A percentile compares a stretch with the other conserved stretches of the same genome.
Conservation (phyloP, 2,888 invertebrate species). For the Ariolimax columbianus region DNA sequence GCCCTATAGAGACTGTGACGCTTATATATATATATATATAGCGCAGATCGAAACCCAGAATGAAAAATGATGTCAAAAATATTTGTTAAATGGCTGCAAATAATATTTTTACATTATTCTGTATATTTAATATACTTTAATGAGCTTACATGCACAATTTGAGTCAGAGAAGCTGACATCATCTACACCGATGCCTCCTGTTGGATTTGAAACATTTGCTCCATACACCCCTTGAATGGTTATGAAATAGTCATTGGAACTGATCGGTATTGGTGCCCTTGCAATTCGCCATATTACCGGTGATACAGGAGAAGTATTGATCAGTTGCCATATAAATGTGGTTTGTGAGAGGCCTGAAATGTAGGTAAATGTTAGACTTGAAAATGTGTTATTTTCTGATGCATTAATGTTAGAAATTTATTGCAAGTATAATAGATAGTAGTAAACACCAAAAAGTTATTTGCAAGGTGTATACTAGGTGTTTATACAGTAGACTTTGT, state of each 20-base stretch:
- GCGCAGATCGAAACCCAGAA: too few relatives aligned
- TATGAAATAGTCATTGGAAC: slow-evolving; percentile 52
- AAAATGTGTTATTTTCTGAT: background rate
- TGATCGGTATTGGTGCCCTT: slow-evolving; percentile 52
- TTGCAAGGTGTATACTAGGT: too few relatives aligned
- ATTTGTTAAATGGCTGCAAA: too few relatives aligned
- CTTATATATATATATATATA: too few relatives aligned
- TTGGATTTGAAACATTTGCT: slow-evolving; percentile 56
- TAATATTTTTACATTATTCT: too few relatives aligned
- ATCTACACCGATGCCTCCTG: slow-evolving; percentile 74
- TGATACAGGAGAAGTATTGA: background rate
- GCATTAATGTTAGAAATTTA: background rate
- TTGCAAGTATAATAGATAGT: background rate
- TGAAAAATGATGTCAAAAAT: too few relatives aligned
- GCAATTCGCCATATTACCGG: slow-evolving; percentile 61
- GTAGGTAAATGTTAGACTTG: background rate
- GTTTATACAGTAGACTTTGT: too few relatives aligned
- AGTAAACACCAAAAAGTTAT: background rate
- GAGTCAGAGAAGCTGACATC: slow-evolving; percentile 61
- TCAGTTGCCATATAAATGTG: slow-evolving; percentile 25
- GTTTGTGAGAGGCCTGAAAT: slow-evolving; percentile 25
- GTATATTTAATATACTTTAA: background rate
- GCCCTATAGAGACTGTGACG: too few relatives aligned
- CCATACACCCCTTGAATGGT: slow-evolving; percentile 72
- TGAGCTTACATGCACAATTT: slow-evolving; percentile 43